Conservation (phyloP, 2,113 vertebrate genomes). For the Gnathochromis pfefferi region DNA sequence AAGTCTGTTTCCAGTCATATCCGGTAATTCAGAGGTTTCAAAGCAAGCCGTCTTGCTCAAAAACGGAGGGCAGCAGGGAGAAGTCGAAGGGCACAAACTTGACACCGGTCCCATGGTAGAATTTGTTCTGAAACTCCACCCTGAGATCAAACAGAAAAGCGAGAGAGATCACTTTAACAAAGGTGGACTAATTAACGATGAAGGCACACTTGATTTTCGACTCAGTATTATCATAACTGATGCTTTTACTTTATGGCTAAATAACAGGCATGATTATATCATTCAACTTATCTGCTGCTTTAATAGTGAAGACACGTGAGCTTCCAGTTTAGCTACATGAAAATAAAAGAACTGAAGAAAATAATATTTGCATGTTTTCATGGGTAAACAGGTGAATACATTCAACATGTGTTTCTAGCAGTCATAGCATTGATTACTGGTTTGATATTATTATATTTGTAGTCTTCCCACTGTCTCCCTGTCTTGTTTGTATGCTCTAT, state of each 20-base stretch:
- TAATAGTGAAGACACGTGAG: background rate
- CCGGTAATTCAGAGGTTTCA: background rate
- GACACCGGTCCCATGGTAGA: constrained; percentile 88
- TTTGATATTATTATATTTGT: background rate
- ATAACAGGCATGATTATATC: background rate
- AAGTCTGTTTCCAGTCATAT: background rate
- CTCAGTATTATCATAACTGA: background rate
- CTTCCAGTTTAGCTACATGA: background rate
- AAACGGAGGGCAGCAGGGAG: constrained; percentile 81
- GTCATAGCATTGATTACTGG: background rate
- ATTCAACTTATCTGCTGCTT: background rate
- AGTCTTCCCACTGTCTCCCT: background rate
- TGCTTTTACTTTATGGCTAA: background rate
- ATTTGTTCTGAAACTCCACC: constrained; percentile 99
- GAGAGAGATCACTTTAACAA: background rate
- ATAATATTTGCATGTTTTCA: background rate
- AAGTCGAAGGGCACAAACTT: constrained; percentile 95
- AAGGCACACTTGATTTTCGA: background rate
- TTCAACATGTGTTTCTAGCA: background rate
- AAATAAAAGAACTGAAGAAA: background rate
- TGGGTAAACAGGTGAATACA: background rate
- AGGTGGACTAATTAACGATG: background rate
- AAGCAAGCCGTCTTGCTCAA: constrained; percentile 74
- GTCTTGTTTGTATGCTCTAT: background rate
- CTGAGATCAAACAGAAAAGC: constrained; percentile 56